Conservation (phyloP, 1,140 invertebrate genomes). For the Agrypnia vestita region DNA sequence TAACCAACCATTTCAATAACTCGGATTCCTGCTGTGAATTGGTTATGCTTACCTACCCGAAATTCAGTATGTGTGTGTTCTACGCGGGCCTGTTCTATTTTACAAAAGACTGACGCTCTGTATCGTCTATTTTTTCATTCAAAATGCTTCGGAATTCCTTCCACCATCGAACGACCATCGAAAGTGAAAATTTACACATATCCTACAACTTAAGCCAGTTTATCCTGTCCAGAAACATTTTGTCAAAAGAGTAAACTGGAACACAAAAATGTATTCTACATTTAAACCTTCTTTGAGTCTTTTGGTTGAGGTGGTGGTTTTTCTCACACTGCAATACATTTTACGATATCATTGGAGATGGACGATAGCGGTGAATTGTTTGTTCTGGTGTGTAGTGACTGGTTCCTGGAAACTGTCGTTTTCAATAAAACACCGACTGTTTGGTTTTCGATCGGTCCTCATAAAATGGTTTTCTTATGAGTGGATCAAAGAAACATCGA, state of each 20-base stretch:
- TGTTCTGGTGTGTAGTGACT: not conserved
- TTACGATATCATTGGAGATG: not conserved
- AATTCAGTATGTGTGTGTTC: not conserved
- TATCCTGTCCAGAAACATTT: not conserved
- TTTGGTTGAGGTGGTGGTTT: too few species aligned
- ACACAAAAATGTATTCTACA: too few species aligned
- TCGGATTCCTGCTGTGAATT: slow-evolving; percentile 16
- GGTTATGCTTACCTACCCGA: not conserved
- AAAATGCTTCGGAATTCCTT: slow-evolving; percentile 39
- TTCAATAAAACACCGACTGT: slow-evolving; percentile 1
- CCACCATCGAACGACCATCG: slow-evolving; percentile 25
- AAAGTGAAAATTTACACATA: slow-evolving; percentile 57
- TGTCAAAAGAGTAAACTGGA: too few species aligned
- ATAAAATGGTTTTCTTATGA: not conserved
- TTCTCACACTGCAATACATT: too few species aligned
- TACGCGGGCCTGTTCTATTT: not conserved
- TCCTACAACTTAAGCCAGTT: slow-evolving; percentile 33
- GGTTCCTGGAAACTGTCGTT: slow-evolving; percentile 44
- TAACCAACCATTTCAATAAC: not conserved
- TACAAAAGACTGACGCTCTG: not conserved
- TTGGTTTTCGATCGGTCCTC: slow-evolving; percentile 10
- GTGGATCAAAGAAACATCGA: too few species aligned
- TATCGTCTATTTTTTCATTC: not conserved
- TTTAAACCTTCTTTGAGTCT: too few species aligned
- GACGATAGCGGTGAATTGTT: not conserved